These are phyloP conservation scores for Choloepus didactylus DNA, from an alignment of 2,797 vertebrate species.

Conservation along the genomic window DNA sequence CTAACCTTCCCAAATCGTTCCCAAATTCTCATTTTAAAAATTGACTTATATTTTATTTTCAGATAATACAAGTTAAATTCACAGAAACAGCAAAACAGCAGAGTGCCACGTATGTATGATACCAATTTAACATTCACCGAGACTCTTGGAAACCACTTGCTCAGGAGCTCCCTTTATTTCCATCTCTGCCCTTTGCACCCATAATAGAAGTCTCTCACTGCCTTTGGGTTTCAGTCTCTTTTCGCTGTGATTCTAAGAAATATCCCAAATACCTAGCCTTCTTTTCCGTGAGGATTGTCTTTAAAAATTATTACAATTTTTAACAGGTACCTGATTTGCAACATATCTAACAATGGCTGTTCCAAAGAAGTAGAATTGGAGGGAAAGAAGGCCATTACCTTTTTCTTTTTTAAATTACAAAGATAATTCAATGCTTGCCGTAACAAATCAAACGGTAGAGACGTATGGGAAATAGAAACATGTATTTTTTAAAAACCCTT, in stretches of 20 bases:
- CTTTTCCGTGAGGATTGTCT: constrained; percentile 57
- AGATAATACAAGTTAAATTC: constrained; percentile 53
- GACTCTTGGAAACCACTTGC: neutral
- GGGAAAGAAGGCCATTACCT: neutral
- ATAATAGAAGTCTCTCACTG: constrained; percentile 30
- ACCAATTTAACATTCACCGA: neutral
- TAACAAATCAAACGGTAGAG: constrained; percentile 34
- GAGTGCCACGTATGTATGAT: neutral
- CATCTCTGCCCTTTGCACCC: neutral
- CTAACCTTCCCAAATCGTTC: neutral
- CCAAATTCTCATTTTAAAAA: constrained; percentile 37
- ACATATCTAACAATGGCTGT: constrained; percentile 51
- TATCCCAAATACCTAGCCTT: constrained; percentile 36
- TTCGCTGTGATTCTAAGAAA: constrained; percentile 61
- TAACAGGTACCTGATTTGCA: constrained; percentile 58
- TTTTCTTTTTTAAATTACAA: constrained; percentile 54
- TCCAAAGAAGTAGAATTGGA: constrained; percentile 9
- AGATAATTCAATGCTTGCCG: constrained; percentile 64
- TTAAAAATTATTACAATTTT: constrained; percentile 72
- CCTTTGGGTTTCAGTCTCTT: constrained; percentile 10
- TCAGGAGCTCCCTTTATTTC: neutral
- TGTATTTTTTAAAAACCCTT: neutral
- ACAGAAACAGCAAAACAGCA: neutral
- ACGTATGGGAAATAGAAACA: constrained; percentile 32
- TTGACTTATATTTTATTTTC: constrained; percentile 52